A percentile compares a stretch with the other conserved stretches of the same genome.
Conservation (phyloP, 2,888 invertebrate genomes). For the Machimus atricapillus region DNA sequence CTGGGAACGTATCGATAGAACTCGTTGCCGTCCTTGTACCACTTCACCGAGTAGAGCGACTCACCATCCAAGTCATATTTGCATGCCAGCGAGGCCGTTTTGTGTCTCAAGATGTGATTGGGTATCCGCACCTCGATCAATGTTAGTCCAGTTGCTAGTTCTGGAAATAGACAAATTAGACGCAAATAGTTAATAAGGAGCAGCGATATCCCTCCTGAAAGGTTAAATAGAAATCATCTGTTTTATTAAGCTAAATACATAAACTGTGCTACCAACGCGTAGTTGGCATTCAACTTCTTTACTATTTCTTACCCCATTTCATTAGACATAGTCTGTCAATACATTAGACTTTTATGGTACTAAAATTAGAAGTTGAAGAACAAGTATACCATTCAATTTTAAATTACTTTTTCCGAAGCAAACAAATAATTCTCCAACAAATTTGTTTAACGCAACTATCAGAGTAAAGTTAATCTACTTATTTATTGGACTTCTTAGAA, state of each 20-base stretch:
- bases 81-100: constrained; percentile 79
- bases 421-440: no score
- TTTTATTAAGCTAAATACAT: background rate
- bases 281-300: background rate
- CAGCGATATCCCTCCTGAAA: background rate
- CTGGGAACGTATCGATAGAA: constrained; percentile 87
- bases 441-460: no score
- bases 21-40: constrained; percentile 91
- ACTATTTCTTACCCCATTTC: background rate
- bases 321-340: background rate
- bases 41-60: constrained; percentile 86
- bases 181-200: background rate
- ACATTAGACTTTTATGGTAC: no score
- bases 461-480: no score
- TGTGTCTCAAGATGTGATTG: constrained; percentile 79
- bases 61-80: constrained; percentile 84
- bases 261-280: background rate
- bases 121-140: constrained; percentile 83
- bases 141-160: constrained; percentile 67
- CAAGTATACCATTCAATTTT: no score
- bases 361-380: no score
- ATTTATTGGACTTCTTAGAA: no score
- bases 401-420: no score
- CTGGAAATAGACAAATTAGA: constrained; percentile 54
- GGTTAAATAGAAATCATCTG: background rate